phyloP scores from a whole-genome alignment of 1,140 invertebrate genomes.

The Oryzaephilus surinamensis region DNA sequence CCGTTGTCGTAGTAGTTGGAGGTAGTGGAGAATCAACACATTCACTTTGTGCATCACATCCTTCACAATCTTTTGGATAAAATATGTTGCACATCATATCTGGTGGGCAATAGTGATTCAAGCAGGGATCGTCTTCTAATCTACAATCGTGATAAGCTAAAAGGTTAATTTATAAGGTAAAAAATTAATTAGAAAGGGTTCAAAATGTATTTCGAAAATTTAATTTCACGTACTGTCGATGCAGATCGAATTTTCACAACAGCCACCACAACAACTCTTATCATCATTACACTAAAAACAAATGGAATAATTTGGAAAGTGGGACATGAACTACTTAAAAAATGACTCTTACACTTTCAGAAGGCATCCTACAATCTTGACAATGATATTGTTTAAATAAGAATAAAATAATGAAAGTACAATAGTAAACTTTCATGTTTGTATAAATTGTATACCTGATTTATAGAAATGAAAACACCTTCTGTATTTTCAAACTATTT shows the following conservation, averaged over 20 bases:
- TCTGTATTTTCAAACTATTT: too few relatives aligned
- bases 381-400: too few relatives aligned
- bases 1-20: background rate
- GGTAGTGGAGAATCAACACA: constrained; percentile 14
- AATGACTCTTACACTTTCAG: constrained; percentile 15
- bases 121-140: constrained; percentile 25
- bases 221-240: constrained; percentile 31
- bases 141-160: constrained; percentile 31
- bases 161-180: constrained; percentile 10
- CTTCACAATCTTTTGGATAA: constrained; percentile 31
- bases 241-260: constrained; percentile 33
- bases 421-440: too few relatives aligned
- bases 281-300: constrained; percentile 30
- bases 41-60: constrained; percentile 25
- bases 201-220: constrained; percentile 10
- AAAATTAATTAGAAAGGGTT: constrained; percentile 6
- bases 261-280: constrained; percentile 36
- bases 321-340: background rate
- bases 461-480: too few relatives aligned
- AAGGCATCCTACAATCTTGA: too few relatives aligned
- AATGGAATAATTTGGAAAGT: too few relatives aligned
- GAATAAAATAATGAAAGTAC: too few relatives aligned
- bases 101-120: constrained; percentile 27
- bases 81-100: constrained; percentile 29
- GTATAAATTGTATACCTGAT: too few relatives aligned